phyloP scores from a whole-genome alignment of 2,888 invertebrate species.

The Drosophila fulvimacula region DNA sequence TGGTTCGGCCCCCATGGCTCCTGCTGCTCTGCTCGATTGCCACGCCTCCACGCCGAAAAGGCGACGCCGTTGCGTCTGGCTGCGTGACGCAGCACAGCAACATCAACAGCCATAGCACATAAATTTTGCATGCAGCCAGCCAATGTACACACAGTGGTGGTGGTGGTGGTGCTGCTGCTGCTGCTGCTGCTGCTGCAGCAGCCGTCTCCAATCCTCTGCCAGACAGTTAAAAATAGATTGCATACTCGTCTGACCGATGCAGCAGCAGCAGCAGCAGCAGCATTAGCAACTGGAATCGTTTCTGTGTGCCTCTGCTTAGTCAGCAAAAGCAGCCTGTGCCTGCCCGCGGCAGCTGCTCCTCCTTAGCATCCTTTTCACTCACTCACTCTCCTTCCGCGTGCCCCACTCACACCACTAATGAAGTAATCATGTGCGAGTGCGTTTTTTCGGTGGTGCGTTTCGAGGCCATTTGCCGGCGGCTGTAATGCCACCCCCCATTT shows the following conservation, averaged over 20 bases:
- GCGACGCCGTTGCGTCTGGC: conserved; percentile 73
- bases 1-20: neutral
- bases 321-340: conserved; percentile 28
- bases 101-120: conserved; percentile 72
- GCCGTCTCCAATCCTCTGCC: conserved; percentile 34
- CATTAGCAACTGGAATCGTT: conserved; percentile 30
- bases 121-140: conserved; percentile 63
- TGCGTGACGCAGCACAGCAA: conserved; percentile 66
- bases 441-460: conserved; percentile 65
- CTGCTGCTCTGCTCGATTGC: neutral
- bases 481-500: conserved; percentile 39
- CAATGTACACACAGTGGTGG: conserved; percentile 3
- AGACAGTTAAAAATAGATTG: conserved; percentile 77
- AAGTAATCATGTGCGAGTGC: conserved; percentile 46
- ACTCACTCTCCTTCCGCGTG: neutral
- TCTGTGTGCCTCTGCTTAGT: conserved; percentile 46
- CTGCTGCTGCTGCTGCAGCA: neutral
- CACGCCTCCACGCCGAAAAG: conserved; percentile 14
- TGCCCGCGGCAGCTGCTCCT: neutral
- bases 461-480: conserved; percentile 43
- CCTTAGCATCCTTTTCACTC: neutral
- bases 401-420: conserved; percentile 21
- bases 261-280: conserved; percentile 37
- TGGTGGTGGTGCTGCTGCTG: neutral
- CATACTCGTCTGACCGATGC: conserved; percentile 62